Evolutionary conservation across 1,140 invertebrate genomes (phyloP).

Genomic region (Polypedilum pembai): DNA sequence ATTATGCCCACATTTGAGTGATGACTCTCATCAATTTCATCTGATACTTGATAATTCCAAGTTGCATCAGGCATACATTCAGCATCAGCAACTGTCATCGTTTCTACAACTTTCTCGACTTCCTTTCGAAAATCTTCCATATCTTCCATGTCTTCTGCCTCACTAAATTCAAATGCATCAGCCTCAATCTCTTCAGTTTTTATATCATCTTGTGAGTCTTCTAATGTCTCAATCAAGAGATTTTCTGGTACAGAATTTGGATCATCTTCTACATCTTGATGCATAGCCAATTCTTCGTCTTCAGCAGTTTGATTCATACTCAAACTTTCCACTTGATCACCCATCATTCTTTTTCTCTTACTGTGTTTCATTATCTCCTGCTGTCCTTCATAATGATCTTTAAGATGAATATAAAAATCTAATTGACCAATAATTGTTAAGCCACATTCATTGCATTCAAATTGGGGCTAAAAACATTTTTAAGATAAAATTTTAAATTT

Average conservation of each 20-base stretch:
- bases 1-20: background rate
- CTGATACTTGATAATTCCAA: conserved; percentile 2
- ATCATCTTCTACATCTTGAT: conserved; percentile 44
- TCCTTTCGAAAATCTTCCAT: conserved; percentile 70
- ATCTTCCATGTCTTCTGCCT: conserved; percentile 60
- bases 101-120: conserved; percentile 45
- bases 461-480: conserved; percentile 35
- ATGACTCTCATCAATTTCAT: background rate
- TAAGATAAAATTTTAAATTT: conserved; percentile 29
- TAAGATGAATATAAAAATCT: conserved; percentile 67
- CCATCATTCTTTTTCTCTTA: conserved; percentile 30
- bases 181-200: conserved; percentile 6
- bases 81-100: background rate
- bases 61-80: background rate
- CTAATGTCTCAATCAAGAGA: conserved; percentile 1
- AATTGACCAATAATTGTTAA: conserved; percentile 55
- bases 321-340: conserved; percentile 40
- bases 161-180: conserved; percentile 56
- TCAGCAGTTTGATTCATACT: conserved; percentile 41
- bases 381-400: conserved; percentile 62
- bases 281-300: conserved; percentile 42
- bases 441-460: conserved; percentile 61
- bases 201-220: conserved; percentile 14
- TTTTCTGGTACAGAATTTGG: conserved; percentile 39
- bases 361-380: conserved; percentile 34